Conservation (phyloP, 2,113 vertebrate genomes). For the Lutjanus erythropterus region DNA sequence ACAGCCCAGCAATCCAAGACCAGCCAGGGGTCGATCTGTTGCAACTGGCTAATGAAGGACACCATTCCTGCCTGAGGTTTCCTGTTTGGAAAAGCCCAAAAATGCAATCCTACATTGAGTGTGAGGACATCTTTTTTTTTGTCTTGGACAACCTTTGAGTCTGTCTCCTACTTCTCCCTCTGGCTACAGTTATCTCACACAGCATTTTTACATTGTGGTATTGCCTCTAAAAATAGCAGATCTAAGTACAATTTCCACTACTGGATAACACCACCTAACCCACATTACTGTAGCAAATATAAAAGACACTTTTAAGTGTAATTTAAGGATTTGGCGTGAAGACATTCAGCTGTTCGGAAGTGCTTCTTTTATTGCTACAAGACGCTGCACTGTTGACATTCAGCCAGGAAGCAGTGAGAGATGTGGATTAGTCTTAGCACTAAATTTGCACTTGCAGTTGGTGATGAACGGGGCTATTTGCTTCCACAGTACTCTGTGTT, state of each 20-base stretch:
- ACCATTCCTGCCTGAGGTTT: no score
- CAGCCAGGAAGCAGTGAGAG: slow-evolving; percentile 23
- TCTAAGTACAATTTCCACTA: neutral
- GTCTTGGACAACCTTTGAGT: no score
- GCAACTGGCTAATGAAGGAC: no score
- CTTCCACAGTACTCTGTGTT: slow-evolving; percentile 25
- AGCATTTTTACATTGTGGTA: neutral
- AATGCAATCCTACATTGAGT: no score
- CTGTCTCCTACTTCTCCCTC: no score
- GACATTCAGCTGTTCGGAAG: neutral
- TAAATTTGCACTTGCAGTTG: slow-evolving; percentile 28
- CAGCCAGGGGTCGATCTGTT: no score
- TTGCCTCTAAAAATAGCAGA: neutral
- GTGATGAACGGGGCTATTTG: slow-evolving; percentile 43
- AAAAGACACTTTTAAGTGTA: neutral
- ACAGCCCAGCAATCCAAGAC: no score
- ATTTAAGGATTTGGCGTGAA: neutral
- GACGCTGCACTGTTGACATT: slow-evolving; percentile 41
- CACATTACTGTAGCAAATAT: neutral
- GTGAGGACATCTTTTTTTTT: no score
- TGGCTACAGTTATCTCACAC: no score
- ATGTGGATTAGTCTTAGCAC: neutral
- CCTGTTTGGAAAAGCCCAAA: no score
- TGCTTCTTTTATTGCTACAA: neutral
- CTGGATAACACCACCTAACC: neutral